Evolutionary conservation across 2,888 invertebrate genomes (phyloP), one percentile per base, ranked within the genome.

Genomic region (Cosmorhoe ocellata): DNA sequence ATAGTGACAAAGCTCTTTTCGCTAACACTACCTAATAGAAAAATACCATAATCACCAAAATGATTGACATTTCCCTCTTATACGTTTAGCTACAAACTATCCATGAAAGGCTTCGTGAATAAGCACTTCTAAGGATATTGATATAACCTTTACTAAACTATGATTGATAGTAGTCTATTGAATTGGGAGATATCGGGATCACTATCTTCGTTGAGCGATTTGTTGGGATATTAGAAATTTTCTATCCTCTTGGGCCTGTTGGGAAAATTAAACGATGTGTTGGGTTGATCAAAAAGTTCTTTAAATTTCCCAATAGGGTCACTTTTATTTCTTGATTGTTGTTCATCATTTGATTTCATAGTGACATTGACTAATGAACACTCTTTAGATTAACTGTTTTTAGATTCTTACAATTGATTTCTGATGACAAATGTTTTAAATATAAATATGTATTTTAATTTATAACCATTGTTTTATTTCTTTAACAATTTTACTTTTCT

Each of bases 91-190:
- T 65, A n/a, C 66, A 71, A 69, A 71, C 61, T 67, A 66, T 64
- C 69, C 59, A 76, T 78, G 77, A 82, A 82, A 82, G 77, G 74
- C 71, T 66, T 63, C 61, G 64, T 88, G 89, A 88, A 72, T 74
- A 66, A 74, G 88, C 89, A 83, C 74, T 69, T 82, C 79, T 69
- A 65, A 65, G n/a, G 73, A 78, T 85, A 87, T 87, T 86, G 84
- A 81, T 84, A 79, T 46, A 82, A 79, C 81, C 68, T 78, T 73
- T 72, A 68, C 76, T 77, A 77, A 84, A 84, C 80, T 81, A 88
- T 87, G 89, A 89, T 89, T 85, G 88, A 89, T 89, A 88, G 86
- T 87, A 76, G 67, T 61, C 65, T 58, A 61, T 64, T 78, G 79
- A 84, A 84, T 77, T 69, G 79, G 73, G 73, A 69, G 75, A 77